Evolutionary conservation across 2,113 vertebrate species (phyloP).

Genomic region (Chamaea fasciata): DNA sequence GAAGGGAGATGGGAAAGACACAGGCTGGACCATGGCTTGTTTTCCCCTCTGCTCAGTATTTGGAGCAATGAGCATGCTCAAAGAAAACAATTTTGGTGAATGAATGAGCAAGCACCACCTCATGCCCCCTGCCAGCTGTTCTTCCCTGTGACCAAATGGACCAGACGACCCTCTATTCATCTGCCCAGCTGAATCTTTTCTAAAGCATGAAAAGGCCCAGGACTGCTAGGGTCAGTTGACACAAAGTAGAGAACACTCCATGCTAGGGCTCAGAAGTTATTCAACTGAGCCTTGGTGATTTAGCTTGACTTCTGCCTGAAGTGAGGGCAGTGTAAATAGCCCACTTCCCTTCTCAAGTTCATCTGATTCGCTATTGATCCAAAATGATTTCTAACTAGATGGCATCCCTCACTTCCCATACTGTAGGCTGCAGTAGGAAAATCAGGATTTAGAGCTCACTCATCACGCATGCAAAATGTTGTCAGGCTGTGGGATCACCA

Average conservation of each 20-base stretch:
- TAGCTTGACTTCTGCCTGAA: neutral
- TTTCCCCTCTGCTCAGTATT: neutral
- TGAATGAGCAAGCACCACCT: neutral
- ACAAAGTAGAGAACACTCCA: neutral
- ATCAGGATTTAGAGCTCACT: neutral
- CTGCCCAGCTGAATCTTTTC: neutral
- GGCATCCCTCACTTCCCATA: neutral
- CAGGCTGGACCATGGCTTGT: neutral
- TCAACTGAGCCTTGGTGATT: neutral
- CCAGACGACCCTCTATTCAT: neutral
- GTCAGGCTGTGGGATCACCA: neutral
- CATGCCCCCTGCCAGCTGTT: neutral
- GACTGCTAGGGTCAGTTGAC: neutral
- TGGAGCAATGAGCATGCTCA: neutral
- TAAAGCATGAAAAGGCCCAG: neutral
- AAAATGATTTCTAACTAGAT: neutral
- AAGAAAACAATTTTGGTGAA: neutral
- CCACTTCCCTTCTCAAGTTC: neutral
- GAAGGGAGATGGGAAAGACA: neutral
- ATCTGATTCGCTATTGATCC: neutral
- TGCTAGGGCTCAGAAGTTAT: neutral
- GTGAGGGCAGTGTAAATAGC: neutral
- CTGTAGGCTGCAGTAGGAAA: neutral
- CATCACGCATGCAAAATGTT: neutral
- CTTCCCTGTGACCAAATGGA: neutral